Conservation (phyloP, 2,888 invertebrate genomes). For the Augochlorella aurata region DNA sequence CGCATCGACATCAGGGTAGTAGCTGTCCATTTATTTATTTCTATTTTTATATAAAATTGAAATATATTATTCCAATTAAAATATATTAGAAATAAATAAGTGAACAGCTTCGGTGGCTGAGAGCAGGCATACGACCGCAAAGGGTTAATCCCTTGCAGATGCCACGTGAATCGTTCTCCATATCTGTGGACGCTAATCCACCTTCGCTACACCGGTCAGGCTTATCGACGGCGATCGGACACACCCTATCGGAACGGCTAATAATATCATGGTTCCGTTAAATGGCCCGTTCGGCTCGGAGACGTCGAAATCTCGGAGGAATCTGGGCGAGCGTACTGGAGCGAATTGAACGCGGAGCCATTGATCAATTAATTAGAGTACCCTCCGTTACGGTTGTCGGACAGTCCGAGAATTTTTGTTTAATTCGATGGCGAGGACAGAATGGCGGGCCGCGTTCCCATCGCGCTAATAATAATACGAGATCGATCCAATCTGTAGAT, state of each 20-base stretch:
- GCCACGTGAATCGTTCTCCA: background rate
- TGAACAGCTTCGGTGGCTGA: too few species aligned
- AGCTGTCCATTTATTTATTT: too few species aligned
- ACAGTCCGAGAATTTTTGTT: slow-evolving; percentile 1
- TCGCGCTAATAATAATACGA: background rate
- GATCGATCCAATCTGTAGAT: background rate
- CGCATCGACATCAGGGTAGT: too few species aligned
- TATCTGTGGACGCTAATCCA: slow-evolving; percentile 9
- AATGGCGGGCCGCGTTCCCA: background rate
- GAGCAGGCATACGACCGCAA: too few species aligned
- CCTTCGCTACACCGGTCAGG: background rate
- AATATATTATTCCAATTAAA: too few species aligned
- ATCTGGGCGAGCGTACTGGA: background rate
- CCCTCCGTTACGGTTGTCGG: too few species aligned
- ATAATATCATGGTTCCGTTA: slow-evolving; percentile 23
- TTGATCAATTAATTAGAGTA: slow-evolving; percentile 9
- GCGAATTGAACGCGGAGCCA: background rate
- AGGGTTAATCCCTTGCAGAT: too few species aligned
- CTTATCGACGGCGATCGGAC: slow-evolving; percentile 16
- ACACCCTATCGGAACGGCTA: slow-evolving; percentile 3
- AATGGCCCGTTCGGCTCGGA: slow-evolving; percentile 2
- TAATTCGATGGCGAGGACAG: background rate
- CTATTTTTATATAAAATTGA: too few species aligned
- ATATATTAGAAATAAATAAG: too few species aligned
- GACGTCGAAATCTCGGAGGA: background rate